Percentiles rank a stretch among this genome's conserved stretches.
Conservation (phyloP, 2,888 invertebrate genomes). For the Aphelenchoides bicaudatus region DNA sequence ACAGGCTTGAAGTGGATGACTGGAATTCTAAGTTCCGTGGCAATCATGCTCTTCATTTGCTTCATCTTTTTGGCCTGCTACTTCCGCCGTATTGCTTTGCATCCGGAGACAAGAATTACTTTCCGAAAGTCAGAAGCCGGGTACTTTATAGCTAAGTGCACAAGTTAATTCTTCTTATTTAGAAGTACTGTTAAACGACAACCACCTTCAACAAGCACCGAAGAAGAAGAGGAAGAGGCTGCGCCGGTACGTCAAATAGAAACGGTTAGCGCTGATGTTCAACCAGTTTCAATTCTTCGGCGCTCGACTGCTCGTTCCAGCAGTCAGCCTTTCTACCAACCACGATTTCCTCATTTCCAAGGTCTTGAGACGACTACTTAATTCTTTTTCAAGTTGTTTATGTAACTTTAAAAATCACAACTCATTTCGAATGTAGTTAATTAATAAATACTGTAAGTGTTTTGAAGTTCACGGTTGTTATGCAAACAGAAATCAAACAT, state of each 20-base stretch:
- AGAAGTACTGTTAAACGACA: too few species aligned
- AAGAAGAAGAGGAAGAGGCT: too few species aligned
- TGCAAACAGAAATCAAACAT: too few species aligned
- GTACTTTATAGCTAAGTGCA: too few species aligned
- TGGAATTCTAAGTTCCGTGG: slow-evolving; percentile 34
- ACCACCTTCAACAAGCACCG: too few species aligned
- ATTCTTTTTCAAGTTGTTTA: too few species aligned
- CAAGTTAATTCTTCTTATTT: too few species aligned
- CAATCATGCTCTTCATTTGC: slow-evolving; percentile 35
- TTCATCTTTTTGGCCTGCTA: slow-evolving; percentile 40
- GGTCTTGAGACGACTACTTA: slow-evolving; percentile 5
- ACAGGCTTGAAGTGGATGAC: slow-evolving; percentile 42
- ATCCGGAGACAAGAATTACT: slow-evolving; percentile 36
- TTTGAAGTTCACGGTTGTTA: too few species aligned
- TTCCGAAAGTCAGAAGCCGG: slow-evolving; percentile 34
- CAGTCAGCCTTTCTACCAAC: background rate
- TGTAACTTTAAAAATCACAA: too few species aligned
- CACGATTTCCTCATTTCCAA: background rate
- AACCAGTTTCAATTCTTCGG: slow-evolving; percentile 10
- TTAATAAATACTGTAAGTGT: too few species aligned
- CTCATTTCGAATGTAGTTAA: too few species aligned
- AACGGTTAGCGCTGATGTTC: slow-evolving; percentile 2
- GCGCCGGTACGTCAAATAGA: background rate
- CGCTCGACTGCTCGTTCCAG: background rate
- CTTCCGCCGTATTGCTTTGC: slow-evolving; percentile 33